Base-by-base conservation (phyloP, 2,888 invertebrate genomes). In the Lasiommata megera region DNA sequence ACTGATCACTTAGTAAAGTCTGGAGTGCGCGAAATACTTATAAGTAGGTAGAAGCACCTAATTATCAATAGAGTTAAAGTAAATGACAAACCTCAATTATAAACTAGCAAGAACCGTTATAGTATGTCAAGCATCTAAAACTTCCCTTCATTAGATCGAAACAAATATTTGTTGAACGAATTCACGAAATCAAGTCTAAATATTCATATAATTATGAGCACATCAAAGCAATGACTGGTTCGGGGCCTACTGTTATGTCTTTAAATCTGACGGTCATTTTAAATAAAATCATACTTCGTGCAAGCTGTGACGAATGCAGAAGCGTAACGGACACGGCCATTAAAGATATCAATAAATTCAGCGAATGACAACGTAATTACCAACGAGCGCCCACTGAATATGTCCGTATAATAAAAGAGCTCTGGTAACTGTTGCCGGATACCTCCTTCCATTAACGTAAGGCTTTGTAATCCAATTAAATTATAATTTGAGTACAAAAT, bases 301-400 rank as follows among this genome's bases (percentile, higher is more conserved):
- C 56, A 62, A 55, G 55, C 69, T 66, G 67, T 69, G 67, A 69
- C 67, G 70, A 72, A 76, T 76, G 71, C 72, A 76, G 74, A 67
- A 67, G 65, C 69, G 76, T 76, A 77, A 79, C 67, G 70, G 77
- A 82, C 78, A 73, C 72, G 72, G 74, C 77, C 78, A 78, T 80
- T 79, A 80, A 77, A 72, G 76, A 79, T 76, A 74, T 76, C 76
- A 77, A 80, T 82, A 82, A 82, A 80, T 82, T 76, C 72, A 68
- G 67, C 60, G 69, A 76, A 70, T 77, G 83, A 84, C 86, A 82
- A 76, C 68, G 67, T 84, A 84, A 83, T 85, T 82, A 78, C 71
- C 71, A 68, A 70, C 47, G 64, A 65, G 67, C 72, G 71, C 71
- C 72, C 72, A 75, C 74, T 73, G 76, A 76, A 77, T 77, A 76